A percentile compares a stretch with the other conserved stretches of the same genome.
phyloP scores from a whole-genome alignment of 1,140 invertebrate species.

The Melanaphis sacchari region DNA sequence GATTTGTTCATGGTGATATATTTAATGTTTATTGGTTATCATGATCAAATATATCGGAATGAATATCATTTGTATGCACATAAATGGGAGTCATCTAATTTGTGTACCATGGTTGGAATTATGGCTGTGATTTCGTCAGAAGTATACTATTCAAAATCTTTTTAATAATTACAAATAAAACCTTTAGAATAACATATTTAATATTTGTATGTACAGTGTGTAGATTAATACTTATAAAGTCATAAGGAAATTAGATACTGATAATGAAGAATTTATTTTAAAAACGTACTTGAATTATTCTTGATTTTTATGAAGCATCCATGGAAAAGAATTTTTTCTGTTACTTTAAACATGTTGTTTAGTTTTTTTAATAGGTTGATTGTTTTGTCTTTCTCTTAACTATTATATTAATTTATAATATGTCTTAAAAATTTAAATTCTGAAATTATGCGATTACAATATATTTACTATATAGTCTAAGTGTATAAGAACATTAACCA shows the following conservation, averaged over 20 bases:
- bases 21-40: constrained; percentile 73
- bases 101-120: constrained; percentile 21
- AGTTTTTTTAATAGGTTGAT: too few relatives aligned
- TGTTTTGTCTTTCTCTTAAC: neutral
- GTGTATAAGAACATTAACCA: neutral
- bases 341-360: neutral
- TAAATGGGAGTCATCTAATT: constrained; percentile 70
- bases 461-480: too few relatives aligned
- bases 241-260: neutral
- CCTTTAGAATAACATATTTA: neutral
- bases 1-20: constrained; percentile 84
- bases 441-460: neutral
- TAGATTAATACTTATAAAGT: neutral
- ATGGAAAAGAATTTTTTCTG: neutral
- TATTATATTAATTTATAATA: too few relatives aligned
- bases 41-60: constrained; percentile 72
- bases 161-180: neutral
- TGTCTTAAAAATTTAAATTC: neutral
- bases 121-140: constrained; percentile 39
- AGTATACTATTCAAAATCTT: constrained; percentile 62
- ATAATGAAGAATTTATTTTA: too few relatives aligned
- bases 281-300: neutral
- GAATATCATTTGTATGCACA: constrained; percentile 71
- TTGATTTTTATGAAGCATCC: neutral
- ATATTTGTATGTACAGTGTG: neutral